Conservation (phyloP, 1,140 invertebrate genomes). For the Caenorhabditis brenneri region DNA sequence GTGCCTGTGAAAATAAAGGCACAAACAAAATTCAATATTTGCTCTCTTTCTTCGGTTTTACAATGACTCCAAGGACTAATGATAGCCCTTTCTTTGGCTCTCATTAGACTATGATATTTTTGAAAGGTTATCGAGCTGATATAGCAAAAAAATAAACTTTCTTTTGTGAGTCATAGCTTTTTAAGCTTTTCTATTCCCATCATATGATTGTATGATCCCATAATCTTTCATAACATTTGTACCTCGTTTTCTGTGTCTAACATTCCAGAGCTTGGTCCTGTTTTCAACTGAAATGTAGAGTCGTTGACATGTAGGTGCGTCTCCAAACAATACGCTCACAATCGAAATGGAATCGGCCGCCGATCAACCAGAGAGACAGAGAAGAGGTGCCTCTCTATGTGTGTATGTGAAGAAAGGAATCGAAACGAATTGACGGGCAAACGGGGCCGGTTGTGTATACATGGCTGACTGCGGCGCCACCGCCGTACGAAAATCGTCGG, state of each 20-base stretch:
- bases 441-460: conserved; percentile 42
- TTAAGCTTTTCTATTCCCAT: background rate
- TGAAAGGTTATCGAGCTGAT: too few relatives aligned
- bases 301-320: background rate
- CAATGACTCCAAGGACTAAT: background rate
- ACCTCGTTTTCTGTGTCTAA: background rate
- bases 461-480: conserved; percentile 34
- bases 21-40: conserved; percentile 15
- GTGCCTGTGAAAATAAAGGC: conserved; percentile 17
- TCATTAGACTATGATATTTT: too few relatives aligned
- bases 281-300: background rate
- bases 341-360: conserved; percentile 29
- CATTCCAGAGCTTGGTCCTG: background rate
- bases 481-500: conserved; percentile 34
- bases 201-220: background rate
- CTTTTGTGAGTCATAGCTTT: too few relatives aligned
- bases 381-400: conserved; percentile 31
- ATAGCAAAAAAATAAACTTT: too few relatives aligned
- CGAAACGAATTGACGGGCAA: conserved; percentile 20
- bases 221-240: background rate
- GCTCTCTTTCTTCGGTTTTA: background rate
- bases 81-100: too few relatives aligned
- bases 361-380: conserved; percentile 22
- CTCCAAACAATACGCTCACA: conserved; percentile 26
- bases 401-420: conserved; percentile 9